These are phyloP conservation scores for Chrysochloris asiatica DNA, from an alignment of 2,113 vertebrate species.

Conservation along the genomic window DNA sequence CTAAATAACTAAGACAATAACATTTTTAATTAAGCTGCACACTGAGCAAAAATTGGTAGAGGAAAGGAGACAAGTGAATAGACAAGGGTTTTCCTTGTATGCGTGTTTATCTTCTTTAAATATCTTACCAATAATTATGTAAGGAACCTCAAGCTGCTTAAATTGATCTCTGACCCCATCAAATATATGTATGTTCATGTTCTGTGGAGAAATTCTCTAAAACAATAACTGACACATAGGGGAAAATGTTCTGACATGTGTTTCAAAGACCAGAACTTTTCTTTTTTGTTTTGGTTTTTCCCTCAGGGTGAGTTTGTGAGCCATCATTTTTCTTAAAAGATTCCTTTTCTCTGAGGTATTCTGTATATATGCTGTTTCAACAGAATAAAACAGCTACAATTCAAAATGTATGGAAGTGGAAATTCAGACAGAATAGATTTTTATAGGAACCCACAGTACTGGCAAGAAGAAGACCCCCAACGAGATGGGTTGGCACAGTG, in stretches of 20 bases:
- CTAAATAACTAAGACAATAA: not conserved
- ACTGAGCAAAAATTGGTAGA: not conserved
- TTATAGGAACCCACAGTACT: not conserved
- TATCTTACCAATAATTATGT: slow-evolving; percentile 45
- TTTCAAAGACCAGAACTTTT: slow-evolving; percentile 56
- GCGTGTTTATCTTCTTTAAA: slow-evolving; percentile 24
- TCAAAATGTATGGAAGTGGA: not conserved
- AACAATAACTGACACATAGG: not conserved
- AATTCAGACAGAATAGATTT: not conserved
- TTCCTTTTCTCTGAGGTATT: slow-evolving; percentile 11
- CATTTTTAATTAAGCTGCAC: slow-evolving; percentile 31
- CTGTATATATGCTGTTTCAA: not conserved
- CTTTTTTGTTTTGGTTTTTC: slow-evolving; percentile 38
- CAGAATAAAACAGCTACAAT: slow-evolving; percentile 50
- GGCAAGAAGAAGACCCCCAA: too few relatives aligned
- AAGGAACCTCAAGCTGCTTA: not conserved
- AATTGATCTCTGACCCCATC: slow-evolving; percentile 29
- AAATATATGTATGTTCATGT: slow-evolving; percentile 4
- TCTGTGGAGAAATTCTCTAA: slow-evolving; percentile 45
- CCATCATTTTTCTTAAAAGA: slow-evolving; percentile 54
- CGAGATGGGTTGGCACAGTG: too few relatives aligned
- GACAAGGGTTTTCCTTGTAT: not conserved
- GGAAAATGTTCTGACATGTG: slow-evolving; percentile 19
- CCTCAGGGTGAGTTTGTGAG: slow-evolving; percentile 20
- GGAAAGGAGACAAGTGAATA: slow-evolving; percentile 3